Percentiles rank a stretch among this genome's conserved stretches.
These are phyloP conservation scores for Tenthredo scrophulariae DNA, from an alignment of 2,888 invertebrate species.

Conservation along the genomic window DNA sequence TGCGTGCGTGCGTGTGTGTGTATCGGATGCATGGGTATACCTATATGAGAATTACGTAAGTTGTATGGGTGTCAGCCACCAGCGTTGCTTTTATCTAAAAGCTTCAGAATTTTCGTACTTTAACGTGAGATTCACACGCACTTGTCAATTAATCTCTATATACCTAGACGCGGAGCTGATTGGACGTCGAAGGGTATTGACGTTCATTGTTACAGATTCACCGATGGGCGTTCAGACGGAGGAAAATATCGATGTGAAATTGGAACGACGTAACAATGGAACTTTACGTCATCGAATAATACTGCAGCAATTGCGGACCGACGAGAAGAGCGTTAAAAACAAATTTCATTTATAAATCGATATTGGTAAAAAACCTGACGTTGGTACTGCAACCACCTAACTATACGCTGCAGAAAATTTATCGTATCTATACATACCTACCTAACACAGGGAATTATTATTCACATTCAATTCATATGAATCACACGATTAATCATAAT, in stretches of 20 bases:
- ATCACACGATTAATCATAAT: neutral
- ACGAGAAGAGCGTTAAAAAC: constrained; percentile 14
- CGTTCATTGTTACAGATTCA: constrained; percentile 47
- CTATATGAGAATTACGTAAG: constrained; percentile 42
- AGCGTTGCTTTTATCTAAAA: constrained; percentile 15
- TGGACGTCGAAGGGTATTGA: constrained; percentile 39
- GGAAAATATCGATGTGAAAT: constrained; percentile 42
- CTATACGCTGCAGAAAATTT: neutral
- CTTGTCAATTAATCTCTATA: constrained; percentile 50
- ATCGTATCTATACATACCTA: neutral
- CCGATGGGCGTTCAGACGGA: constrained; percentile 36
- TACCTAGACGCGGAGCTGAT: constrained; percentile 26
- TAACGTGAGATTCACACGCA: constrained; percentile 44
- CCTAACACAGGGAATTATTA: neutral
- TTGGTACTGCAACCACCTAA: neutral
- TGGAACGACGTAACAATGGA: constrained; percentile 39
- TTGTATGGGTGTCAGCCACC: constrained; percentile 33
- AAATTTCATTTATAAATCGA: constrained; percentile 23
- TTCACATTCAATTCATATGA: neutral
- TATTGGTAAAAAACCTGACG: neutral
- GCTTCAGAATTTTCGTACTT: constrained; percentile 37
- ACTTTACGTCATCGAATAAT: constrained; percentile 10
- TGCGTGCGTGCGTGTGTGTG: constrained; percentile 10
- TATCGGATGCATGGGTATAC: neutral
- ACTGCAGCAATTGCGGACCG: neutral